phyloP scores from a whole-genome alignment of 2,888 invertebrate species.

The Schrankia costaestrigalis region DNA sequence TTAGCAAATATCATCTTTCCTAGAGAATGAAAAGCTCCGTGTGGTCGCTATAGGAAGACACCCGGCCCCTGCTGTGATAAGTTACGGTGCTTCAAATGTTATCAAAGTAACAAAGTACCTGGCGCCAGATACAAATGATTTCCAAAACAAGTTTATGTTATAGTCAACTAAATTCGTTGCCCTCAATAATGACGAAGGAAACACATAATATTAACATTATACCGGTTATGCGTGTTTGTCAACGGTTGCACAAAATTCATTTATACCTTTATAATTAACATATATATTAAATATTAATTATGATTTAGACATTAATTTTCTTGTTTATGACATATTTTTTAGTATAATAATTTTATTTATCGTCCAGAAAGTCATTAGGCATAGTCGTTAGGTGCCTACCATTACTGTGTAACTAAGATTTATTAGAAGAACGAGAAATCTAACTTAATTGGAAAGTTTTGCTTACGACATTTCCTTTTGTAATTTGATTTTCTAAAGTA shows the following conservation, averaged over 20 bases:
- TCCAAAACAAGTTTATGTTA: conserved; percentile 23
- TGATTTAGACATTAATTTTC: conserved; percentile 18
- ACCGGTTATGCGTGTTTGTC: conserved; percentile 13
- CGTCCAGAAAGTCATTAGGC: conserved; percentile 1
- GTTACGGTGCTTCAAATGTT: too few relatives aligned
- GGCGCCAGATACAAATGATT: conserved; percentile 1
- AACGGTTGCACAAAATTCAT: conserved; percentile 29
- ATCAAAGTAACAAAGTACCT: too few relatives aligned
- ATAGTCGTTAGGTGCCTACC: conserved; percentile 1
- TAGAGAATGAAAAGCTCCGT: too few relatives aligned
- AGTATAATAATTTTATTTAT: conserved; percentile 22
- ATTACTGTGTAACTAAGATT: conserved; percentile 7
- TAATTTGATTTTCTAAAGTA: conserved; percentile 2
- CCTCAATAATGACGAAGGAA: conserved; percentile 18
- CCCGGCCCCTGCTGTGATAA: too few relatives aligned
- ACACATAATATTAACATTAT: background rate
- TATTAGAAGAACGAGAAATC: conserved; percentile 20
- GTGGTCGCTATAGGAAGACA: too few relatives aligned
- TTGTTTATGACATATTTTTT: conserved; percentile 12
- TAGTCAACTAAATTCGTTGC: conserved; percentile 12
- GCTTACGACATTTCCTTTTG: conserved; percentile 17
- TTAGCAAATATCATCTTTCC: too few relatives aligned
- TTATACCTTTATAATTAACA: conserved; percentile 30
- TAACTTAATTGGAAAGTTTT: conserved; percentile 13
- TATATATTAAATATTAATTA: conserved; percentile 34